phyloP scores from a whole-genome alignment of 2,888 invertebrate genomes.

The Troglohyphantes excavatus region DNA sequence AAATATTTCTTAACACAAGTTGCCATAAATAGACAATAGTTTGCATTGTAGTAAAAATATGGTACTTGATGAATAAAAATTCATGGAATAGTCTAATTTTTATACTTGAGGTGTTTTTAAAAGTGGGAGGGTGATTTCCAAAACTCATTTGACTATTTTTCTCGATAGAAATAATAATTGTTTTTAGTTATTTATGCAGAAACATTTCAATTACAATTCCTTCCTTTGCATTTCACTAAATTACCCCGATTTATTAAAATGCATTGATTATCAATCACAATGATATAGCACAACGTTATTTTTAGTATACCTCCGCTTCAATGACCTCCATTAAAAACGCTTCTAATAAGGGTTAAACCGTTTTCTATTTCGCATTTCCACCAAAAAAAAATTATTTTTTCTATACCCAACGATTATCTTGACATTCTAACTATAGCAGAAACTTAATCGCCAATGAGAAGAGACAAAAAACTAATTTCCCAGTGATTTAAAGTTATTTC shows the following conservation, averaged over 20 bases:
- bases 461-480: conserved; percentile 69
- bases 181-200: too few relatives aligned
- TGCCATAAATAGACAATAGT: too few relatives aligned
- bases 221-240: not conserved
- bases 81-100: too few relatives aligned
- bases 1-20: too few relatives aligned
- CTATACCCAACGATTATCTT: conserved; percentile 51
- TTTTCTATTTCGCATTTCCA: conserved; percentile 36
- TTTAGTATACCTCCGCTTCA: conserved; percentile 3
- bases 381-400: conserved; percentile 41
- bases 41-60: too few relatives aligned
- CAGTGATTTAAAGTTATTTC: conserved; percentile 77
- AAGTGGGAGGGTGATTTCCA: too few relatives aligned
- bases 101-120: too few relatives aligned
- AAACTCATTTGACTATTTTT: too few relatives aligned
- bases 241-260: conserved; percentile 7
- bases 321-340: conserved; percentile 63
- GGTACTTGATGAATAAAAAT: too few relatives aligned
- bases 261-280: conserved; percentile 43
- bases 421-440: conserved; percentile 18
- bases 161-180: too few relatives aligned
- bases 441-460: conserved; percentile 67
- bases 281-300: conserved; percentile 46
- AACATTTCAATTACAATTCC: too few relatives aligned
- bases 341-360: conserved; percentile 75